A percentile compares a stretch with the other conserved stretches of the same genome.
Evolutionary conservation across 2,888 invertebrate species (phyloP).

Genomic region (Caenorhabditis sulstoni): DNA sequence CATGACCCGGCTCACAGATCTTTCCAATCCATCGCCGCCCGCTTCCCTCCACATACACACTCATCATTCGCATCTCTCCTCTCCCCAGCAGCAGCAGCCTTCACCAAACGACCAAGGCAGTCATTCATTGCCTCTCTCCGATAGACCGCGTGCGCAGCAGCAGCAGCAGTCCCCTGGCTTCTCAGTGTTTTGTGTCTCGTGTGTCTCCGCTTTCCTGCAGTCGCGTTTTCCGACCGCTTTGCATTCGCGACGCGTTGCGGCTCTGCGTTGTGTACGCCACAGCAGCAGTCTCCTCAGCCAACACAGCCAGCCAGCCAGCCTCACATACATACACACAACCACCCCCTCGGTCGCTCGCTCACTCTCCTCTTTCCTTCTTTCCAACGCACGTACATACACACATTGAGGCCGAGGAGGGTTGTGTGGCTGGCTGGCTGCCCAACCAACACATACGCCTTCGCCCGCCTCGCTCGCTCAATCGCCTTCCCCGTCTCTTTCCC

Average conservation of each 20-base stretch:
- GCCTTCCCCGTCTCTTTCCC: slow-evolving; percentile 52
- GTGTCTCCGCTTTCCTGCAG: slow-evolving; percentile 24
- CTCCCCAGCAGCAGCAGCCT: slow-evolving; percentile 7
- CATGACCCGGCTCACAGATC: slow-evolving; percentile 25
- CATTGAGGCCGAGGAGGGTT: slow-evolving; percentile 34
- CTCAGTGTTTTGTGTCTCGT: slow-evolving; percentile 28
- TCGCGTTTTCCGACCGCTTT: slow-evolving; percentile 59
- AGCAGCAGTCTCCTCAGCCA: slow-evolving; percentile 30
- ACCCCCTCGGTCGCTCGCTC: background rate
- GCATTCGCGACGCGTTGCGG: slow-evolving; percentile 63
- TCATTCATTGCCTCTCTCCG: slow-evolving; percentile 51
- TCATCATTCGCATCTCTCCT: slow-evolving; percentile 50
- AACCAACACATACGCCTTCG: slow-evolving; percentile 51
- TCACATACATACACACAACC: slow-evolving; percentile 51
- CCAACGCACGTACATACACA: slow-evolving; percentile 52
- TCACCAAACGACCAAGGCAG: slow-evolving; percentile 38
- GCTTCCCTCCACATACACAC: slow-evolving; percentile 19
- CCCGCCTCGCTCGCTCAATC: slow-evolving; percentile 40
- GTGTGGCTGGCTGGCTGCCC: slow-evolving; percentile 27
- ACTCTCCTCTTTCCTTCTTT: background rate
- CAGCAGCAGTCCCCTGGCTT: slow-evolving; percentile 19
- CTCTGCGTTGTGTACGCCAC: slow-evolving; percentile 60
- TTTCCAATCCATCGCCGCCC: slow-evolving; percentile 33
- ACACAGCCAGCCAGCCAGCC: slow-evolving; percentile 40
- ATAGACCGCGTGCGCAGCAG: slow-evolving; percentile 28